These are phyloP conservation scores for Spheniscus mendiculus DNA, from an alignment of 2,113 vertebrate genomes.

Conservation along the genomic window DNA sequence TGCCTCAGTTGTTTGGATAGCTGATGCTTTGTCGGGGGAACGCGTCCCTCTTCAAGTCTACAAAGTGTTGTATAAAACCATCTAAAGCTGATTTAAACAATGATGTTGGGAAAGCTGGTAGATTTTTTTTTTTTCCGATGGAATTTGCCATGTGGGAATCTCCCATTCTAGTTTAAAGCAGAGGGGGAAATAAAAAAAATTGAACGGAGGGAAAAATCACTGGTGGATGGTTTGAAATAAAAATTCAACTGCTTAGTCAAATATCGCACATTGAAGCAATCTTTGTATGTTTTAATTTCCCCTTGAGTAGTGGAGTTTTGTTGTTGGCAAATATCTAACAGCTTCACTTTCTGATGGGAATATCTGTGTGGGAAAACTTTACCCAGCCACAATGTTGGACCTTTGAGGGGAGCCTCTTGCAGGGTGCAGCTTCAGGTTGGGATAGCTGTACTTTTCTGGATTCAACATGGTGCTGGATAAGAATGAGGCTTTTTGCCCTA, in stretches of 20 bases:
- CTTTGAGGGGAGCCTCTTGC: not conserved
- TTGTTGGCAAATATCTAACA: conserved; percentile 5
- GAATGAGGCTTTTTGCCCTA: not conserved
- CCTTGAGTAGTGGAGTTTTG: not conserved
- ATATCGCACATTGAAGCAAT: not conserved
- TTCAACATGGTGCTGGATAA: not conserved
- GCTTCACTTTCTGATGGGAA: conserved; percentile 41
- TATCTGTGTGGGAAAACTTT: conserved; percentile 33
- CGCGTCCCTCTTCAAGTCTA: not conserved
- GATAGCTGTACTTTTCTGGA: not conserved
- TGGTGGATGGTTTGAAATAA: not conserved
- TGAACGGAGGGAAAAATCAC: not conserved
- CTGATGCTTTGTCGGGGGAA: conserved; percentile 8
- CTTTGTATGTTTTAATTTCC: not conserved
- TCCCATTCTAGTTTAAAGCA: not conserved
- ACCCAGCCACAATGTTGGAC: not conserved
- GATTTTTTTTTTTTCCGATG: not conserved
- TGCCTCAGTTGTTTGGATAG: not conserved
- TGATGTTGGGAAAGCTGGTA: not conserved
- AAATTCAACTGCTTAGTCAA: not conserved
- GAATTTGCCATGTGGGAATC: not conserved
- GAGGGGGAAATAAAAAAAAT: not conserved
- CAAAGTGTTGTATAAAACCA: conserved; percentile 17
- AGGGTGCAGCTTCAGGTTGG: not conserved
- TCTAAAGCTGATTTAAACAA: conserved; percentile 30